Conservation (phyloP, 2,797 vertebrate species). For the Chaetophractus vellerosus region DNA sequence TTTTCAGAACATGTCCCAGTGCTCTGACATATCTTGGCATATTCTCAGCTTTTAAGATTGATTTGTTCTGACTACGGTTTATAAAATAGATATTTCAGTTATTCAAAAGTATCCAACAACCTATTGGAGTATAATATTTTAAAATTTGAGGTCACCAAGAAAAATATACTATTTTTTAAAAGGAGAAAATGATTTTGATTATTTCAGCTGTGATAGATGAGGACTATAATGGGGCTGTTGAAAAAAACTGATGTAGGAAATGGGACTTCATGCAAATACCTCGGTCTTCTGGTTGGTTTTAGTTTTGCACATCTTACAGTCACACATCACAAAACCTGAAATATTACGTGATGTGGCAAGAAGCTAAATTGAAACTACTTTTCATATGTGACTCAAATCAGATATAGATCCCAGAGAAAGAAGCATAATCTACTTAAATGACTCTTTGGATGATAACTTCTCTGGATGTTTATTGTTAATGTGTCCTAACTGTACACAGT, state of each 20-base stretch:
- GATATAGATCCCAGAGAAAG: conserved; percentile 11
- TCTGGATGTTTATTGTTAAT: conserved; percentile 26
- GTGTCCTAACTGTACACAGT: neutral
- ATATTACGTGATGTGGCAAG: neutral
- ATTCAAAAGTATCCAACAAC: neutral
- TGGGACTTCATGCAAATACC: neutral
- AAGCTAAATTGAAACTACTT: conserved; percentile 35
- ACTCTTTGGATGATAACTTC: conserved; percentile 19
- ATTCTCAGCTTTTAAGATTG: conserved; percentile 8
- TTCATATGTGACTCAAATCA: conserved; percentile 20
- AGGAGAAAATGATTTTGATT: conserved; percentile 38
- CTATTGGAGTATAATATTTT: neutral
- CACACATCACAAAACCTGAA: neutral
- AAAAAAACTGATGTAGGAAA: conserved; percentile 23
- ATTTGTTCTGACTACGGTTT: neutral
- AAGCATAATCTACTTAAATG: neutral
- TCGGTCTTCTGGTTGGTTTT: conserved; percentile 42
- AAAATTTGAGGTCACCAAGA: neutral
- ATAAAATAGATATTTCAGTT: neutral
- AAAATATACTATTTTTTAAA: conserved; percentile 5
- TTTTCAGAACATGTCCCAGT: neutral
- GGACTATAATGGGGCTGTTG: neutral
- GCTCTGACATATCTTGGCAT: neutral
- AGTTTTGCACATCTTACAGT: neutral
- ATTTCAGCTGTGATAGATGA: neutral